A percentile compares a stretch with the other conserved stretches of the same genome.
These are phyloP conservation scores for Arnoldichthys spilopterus DNA, from an alignment of 2,797 vertebrate genomes.

Conservation along the genomic window DNA sequence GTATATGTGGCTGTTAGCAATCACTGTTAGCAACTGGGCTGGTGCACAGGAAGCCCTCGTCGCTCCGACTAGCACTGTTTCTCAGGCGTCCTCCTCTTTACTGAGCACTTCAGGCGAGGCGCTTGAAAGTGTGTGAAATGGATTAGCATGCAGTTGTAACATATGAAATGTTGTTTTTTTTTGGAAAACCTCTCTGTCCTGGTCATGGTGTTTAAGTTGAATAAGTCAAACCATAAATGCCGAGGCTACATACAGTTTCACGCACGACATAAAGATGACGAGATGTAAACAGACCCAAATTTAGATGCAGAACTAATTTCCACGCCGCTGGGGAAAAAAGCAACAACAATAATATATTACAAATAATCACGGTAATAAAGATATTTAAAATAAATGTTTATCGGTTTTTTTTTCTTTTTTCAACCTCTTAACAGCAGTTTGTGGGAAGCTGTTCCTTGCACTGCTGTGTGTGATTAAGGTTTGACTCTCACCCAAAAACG, in stretches of 20 bases:
- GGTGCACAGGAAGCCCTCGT: not conserved
- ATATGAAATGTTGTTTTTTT: not conserved
- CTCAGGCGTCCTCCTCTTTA: not conserved
- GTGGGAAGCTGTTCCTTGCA: constrained; percentile 10
- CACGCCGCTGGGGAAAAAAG: too few relatives aligned
- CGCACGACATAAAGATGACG: not conserved
- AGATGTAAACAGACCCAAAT: not conserved
- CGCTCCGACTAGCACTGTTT: not conserved
- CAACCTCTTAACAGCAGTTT: not conserved
- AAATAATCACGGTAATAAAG: not conserved
- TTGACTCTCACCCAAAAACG: constrained; percentile 10
- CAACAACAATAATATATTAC: too few relatives aligned
- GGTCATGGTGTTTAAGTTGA: too few relatives aligned
- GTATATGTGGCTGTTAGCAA: too few relatives aligned
- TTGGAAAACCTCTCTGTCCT: too few relatives aligned
- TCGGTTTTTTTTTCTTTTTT: too few relatives aligned
- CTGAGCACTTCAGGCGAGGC: not conserved
- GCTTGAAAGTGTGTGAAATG: not conserved
- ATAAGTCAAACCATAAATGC: not conserved
- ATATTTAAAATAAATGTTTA: not conserved
- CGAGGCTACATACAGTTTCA: too few relatives aligned
- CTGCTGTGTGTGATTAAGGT: constrained; percentile 21
- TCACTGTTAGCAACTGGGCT: not conserved
- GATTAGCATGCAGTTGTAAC: not conserved
- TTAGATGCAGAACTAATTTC: too few relatives aligned